These are phyloP conservation scores for Crotalus helleri DNA, from an alignment of 2,113 vertebrate genomes.

Conservation along the genomic window DNA sequence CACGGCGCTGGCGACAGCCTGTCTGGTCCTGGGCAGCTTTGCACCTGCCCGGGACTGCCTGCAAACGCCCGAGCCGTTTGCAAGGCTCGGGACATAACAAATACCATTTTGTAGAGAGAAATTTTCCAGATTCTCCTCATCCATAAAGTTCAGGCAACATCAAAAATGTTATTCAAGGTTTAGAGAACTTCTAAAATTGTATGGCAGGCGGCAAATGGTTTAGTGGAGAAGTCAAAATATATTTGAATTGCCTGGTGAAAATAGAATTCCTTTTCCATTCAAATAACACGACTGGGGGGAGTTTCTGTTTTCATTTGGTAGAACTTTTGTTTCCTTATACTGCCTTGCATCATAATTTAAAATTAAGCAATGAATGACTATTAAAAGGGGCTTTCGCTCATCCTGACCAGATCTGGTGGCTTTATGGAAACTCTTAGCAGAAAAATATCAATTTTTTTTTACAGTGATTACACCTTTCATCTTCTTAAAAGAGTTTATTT, in stretches of 20 bases:
- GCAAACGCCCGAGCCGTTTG: no score
- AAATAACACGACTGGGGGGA: background rate
- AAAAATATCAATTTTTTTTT: background rate
- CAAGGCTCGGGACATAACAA: no score
- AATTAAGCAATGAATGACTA: background rate
- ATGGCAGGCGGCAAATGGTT: background rate
- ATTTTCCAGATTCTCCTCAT: no score
- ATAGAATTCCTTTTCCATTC: background rate
- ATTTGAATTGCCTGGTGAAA: background rate
- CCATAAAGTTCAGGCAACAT: background rate
- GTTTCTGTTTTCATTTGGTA: background rate
- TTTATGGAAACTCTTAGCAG: background rate
- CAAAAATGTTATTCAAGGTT: no score
- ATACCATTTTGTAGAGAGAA: no score
- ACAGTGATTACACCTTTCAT: background rate
- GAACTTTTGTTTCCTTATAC: background rate
- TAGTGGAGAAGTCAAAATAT: background rate
- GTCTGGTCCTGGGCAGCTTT: no score
- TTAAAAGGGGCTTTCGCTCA: background rate
- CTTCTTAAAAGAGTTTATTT: background rate
- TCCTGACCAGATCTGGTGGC: background rate
- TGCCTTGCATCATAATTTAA: background rate
- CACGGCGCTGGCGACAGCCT: no score
- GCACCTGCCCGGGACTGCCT: no score
- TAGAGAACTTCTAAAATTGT: background rate